Evolutionary conservation across 30 jellyfish, hydroid and myxozoan species (phyloP).

Genomic region (Turritopsis dohrnii): DNA sequence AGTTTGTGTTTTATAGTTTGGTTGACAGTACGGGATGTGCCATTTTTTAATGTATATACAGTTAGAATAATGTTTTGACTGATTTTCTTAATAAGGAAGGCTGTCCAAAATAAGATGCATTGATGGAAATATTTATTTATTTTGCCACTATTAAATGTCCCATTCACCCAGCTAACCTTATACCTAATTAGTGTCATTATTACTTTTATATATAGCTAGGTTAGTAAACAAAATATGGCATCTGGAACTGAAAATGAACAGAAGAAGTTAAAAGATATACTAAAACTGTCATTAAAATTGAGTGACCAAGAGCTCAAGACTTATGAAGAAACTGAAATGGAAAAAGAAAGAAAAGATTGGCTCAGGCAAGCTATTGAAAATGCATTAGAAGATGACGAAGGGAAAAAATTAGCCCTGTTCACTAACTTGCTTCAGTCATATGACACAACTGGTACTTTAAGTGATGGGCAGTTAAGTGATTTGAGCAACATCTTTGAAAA

Average conservation of each 20-base stretch:
- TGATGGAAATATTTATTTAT: too few species aligned
- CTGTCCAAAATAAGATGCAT: too few species aligned
- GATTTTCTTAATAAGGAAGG: too few species aligned
- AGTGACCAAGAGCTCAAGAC: slow-evolving; percentile 58
- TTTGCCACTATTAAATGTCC: too few species aligned
- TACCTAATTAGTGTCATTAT: background rate
- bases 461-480: slow-evolving; percentile 25
- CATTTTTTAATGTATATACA: too few species aligned
- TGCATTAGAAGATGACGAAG: slow-evolving; percentile 48
- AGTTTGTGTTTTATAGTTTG: too few species aligned
- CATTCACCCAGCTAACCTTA: too few species aligned
- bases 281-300: slow-evolving; percentile 48
- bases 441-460: slow-evolving; percentile 15
- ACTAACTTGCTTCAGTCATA: slow-evolving; percentile 20
- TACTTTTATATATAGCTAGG: too few species aligned
- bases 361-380: slow-evolving; percentile 51
- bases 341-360: slow-evolving; percentile 66
- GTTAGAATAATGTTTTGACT: too few species aligned
- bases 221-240: background rate
- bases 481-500: slow-evolving; percentile 45
- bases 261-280: slow-evolving; percentile 41
- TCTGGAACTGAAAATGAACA: background rate
- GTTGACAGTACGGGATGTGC: too few species aligned
- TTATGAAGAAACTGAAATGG: slow-evolving; percentile 36
- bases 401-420: slow-evolving; percentile 34